phyloP scores from a whole-genome alignment of 2,113 vertebrate genomes.

The Rhagologus leucostigma region DNA sequence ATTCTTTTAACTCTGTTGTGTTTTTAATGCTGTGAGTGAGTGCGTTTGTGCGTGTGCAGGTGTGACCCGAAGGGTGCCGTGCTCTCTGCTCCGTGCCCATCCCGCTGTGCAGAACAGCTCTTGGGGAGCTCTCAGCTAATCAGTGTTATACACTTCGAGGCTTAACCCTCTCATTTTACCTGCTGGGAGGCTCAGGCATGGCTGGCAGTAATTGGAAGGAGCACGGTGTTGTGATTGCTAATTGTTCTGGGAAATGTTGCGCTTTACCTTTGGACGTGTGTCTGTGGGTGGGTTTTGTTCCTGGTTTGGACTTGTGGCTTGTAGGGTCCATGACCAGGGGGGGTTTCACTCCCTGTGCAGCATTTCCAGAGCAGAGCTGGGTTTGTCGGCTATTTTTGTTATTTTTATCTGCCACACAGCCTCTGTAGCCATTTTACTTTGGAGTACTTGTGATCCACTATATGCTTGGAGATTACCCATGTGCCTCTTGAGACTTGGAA shows the following conservation, averaged over 20 bases:
- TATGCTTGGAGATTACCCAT: background rate
- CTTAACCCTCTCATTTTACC: constrained; percentile 14
- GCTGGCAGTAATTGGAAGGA: background rate
- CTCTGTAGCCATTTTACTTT: background rate
- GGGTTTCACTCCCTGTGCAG: background rate
- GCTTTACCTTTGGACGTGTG: background rate
- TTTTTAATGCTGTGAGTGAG: fast-evolving
- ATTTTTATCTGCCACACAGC: background rate
- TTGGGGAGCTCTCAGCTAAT: background rate
- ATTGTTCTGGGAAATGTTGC: background rate
- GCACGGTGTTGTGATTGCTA: background rate
- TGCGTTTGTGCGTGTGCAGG: background rate
- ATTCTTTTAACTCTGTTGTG: background rate
- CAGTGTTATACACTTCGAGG: background rate
- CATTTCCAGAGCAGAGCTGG: background rate
- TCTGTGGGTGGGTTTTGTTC: background rate
- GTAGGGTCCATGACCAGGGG: fast-evolving
- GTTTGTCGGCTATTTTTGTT: background rate
- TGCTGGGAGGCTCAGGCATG: constrained; percentile 1
- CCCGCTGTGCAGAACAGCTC: background rate
- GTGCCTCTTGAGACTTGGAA: background rate
- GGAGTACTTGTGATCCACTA: background rate
- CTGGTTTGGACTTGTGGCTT: background rate
- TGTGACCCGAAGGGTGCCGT: background rate
- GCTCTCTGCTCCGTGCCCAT: background rate